A percentile compares a stretch with the other conserved stretches of the same genome.
These are phyloP conservation scores for Patiria miniata DNA, from an alignment of 35 echinoderm and acorn worm species.

Conservation along the genomic window DNA sequence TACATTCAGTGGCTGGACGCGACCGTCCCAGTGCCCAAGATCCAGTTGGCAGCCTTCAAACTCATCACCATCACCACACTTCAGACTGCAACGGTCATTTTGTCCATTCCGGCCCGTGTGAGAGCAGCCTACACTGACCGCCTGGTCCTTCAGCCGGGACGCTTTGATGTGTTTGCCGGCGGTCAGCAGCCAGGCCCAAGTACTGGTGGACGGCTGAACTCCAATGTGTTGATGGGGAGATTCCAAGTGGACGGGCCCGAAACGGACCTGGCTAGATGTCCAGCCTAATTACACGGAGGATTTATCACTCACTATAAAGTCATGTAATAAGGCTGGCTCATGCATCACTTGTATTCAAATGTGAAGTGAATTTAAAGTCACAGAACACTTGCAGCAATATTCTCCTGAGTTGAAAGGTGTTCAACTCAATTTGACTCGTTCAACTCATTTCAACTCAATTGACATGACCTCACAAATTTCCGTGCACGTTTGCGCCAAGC, in stretches of 20 bases:
- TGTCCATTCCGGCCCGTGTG: conserved; percentile 62
- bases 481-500: too few species aligned
- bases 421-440: too few species aligned
- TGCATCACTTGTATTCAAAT: too few species aligned
- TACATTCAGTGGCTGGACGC: conserved; percentile 79
- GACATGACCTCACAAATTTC: too few species aligned
- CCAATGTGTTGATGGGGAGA: conserved; percentile 60
- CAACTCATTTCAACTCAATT: too few species aligned
- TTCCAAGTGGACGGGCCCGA: conserved; percentile 52
- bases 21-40: conserved; percentile 56
- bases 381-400: too few species aligned
- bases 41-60: conserved; percentile 71
- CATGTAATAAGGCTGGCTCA: too few species aligned
- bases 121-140: conserved; percentile 78
- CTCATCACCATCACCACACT: conserved; percentile 35
- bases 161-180: conserved; percentile 69
- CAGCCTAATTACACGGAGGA: too few species aligned
- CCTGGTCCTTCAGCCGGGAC: conserved; percentile 62
- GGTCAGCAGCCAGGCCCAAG: conserved; percentile 80
- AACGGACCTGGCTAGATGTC: conserved; percentile 45
- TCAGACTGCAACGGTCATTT: background rate
- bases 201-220: conserved; percentile 8
- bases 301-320: too few species aligned
- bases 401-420: too few species aligned
- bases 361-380: too few species aligned